Evolutionary conservation across 2,888 invertebrate species (phyloP), one percentile per base, ranked within the genome.

Genomic region (Smittia aterrima): DNA sequence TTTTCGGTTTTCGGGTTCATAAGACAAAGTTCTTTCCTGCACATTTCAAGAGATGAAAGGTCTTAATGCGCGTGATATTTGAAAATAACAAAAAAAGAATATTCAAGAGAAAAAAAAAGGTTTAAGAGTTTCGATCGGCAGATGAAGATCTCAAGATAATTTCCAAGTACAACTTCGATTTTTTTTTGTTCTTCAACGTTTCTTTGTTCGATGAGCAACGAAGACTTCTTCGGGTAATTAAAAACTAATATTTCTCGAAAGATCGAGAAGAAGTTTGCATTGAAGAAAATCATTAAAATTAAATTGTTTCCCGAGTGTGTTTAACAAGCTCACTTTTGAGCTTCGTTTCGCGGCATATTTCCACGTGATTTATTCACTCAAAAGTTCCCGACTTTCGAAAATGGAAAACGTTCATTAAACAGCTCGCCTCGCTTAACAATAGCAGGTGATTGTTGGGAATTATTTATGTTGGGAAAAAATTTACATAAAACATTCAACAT

Each of bases 121-220:
- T 13, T 58, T 58, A 32, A 32, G 32, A 32, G 4, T 32, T 32
- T 32, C 32, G 22, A 58, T 18, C 20, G 58, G 58, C 3, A 2
- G 58, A 58, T 58, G 58, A 58, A 58, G 58, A 58, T 58, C 58
- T 58, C 58, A 58, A 58, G 22, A 58, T 58, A 22, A 22, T 20
- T 18, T 22, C 22, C 3, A 6, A 58, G 9, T 6, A 58, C 9
- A 22, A 6, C 20, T 58, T 22, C 20, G 13, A 58, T 4, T 18
- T 4, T 58, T 58, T 58, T 58, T 58, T 58, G 58, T 58, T 6
- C n/a, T 58, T 22, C 2, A 7, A 58, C n/a, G n/a, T n/a, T n/a
- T n/a, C n/a, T n/a, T n/a, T n/a, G n/a, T 47, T 47, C 47, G 13
- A 4, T 38, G 38, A 38, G 4, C 4, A 38, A 38, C 6, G 38